Evolutionary conservation across 1,140 invertebrate species (phyloP).

Genomic region (Sipha flava): DNA sequence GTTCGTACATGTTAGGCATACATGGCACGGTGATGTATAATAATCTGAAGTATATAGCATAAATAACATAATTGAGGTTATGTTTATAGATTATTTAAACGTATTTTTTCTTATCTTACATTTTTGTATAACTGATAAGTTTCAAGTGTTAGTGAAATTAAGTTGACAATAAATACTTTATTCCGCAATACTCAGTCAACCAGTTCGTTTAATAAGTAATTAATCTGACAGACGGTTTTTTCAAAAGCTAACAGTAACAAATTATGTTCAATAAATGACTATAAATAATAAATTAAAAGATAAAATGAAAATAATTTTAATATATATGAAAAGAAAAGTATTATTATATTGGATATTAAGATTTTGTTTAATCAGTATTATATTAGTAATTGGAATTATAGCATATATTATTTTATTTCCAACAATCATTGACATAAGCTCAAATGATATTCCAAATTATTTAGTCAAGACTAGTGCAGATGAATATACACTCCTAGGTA

Average conservation of each 20-base stretch:
- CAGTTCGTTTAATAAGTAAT: background rate
- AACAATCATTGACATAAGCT: slow-evolving; percentile 4
- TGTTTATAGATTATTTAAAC: background rate
- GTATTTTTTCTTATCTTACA: background rate
- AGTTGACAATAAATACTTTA: background rate
- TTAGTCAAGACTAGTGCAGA: slow-evolving; percentile 5
- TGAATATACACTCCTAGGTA: background rate
- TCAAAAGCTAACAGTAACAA: no score
- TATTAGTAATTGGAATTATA: background rate
- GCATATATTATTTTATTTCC: background rate
- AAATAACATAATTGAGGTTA: background rate
- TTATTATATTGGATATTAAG: slow-evolving; percentile 12
- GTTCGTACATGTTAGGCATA: no score
- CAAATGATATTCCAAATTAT: slow-evolving; percentile 21
- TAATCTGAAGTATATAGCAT: no score
- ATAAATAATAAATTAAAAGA: background rate
- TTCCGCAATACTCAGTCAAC: background rate
- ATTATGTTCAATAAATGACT: background rate
- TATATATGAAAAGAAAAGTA: slow-evolving; percentile 15
- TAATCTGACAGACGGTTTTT: no score
- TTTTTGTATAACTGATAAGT: background rate
- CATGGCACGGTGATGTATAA: no score
- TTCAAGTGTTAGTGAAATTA: background rate
- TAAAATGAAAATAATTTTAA: slow-evolving; percentile 11
- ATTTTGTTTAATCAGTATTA: background rate